These are phyloP conservation scores for Argopecten irradians DNA, from an alignment of 1,140 invertebrate genomes.

Conservation along the genomic window DNA sequence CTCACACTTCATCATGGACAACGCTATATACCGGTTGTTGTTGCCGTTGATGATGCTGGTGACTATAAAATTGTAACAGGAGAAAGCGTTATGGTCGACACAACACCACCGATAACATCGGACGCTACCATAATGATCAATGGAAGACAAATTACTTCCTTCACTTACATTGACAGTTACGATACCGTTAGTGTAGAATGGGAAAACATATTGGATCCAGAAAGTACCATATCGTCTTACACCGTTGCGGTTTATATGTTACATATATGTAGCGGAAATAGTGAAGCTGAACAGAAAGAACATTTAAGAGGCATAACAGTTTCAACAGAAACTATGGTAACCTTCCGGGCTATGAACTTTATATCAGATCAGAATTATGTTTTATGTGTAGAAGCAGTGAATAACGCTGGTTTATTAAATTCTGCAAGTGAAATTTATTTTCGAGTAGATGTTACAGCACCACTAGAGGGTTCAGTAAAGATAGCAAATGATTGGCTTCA, in stretches of 20 bases:
- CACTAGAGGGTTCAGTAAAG: conserved; percentile 40
- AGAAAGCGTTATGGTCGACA: conserved; percentile 39
- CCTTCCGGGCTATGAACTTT: neutral
- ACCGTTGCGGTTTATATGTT: neutral
- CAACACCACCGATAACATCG: conserved; percentile 39
- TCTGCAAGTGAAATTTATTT: conserved; percentile 20
- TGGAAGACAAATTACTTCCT: neutral
- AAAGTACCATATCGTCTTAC: conserved; percentile 48
- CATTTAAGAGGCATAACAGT: neutral
- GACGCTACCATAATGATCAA: neutral
- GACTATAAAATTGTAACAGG: conserved; percentile 34
- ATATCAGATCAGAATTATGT: conserved; percentile 26
- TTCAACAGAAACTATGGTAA: neutral
- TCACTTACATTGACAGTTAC: conserved; percentile 30
- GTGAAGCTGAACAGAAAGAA: neutral
- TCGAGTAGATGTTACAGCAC: conserved; percentile 44
- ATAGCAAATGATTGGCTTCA: conserved; percentile 39
- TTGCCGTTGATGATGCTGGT: conserved; percentile 38
- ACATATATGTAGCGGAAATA: neutral
- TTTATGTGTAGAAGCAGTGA: conserved; percentile 35
- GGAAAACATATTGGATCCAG: conserved; percentile 44
- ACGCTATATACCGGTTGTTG: conserved; percentile 44
- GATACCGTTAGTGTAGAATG: conserved; percentile 30
- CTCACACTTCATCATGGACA: conserved; percentile 43
- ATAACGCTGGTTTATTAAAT: conserved; percentile 38